Evolutionary conservation across 2,113 vertebrate genomes (phyloP), one percentile per base, ranked within the genome.

Genomic region (Lethenteron reissneri): DNA sequence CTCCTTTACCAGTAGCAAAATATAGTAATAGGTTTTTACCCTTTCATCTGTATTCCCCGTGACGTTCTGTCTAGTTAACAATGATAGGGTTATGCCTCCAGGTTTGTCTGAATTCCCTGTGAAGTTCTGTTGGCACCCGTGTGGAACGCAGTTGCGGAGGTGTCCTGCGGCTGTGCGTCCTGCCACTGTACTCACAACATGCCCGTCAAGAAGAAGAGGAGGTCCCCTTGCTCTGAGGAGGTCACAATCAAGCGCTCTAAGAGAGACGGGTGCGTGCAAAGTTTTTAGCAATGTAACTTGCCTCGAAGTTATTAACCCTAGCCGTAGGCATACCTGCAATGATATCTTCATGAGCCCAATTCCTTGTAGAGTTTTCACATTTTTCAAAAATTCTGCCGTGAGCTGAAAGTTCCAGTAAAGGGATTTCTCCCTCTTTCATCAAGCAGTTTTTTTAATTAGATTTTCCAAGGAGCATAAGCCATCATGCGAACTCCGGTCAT

Each of bases 181-280:
- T 68, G 11, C 25, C n/a, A 68, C 64, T 68, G 64, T 25, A 10
- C 25, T n/a, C 64, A 68, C 64, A 68, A n/a, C n/a, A 68, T 68
- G 64, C 64, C 64, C 25, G 64, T 68, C n/a, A 68, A 68, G 64
- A 68, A 68, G 64, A 68, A 68, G 64, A 68, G 64, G 25, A 68
- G 64, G 64, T 68, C 64, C n/a, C 64, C 64, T 17, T 68, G n/a
- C 25, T n/a, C n/a, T 11, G 64, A 68, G 11, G 64, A 68, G 8
- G 10, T 17, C 25, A n/a, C 64, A n/a, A 68, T 68, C 64, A 68
- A 68, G 64, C 64, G 64, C n/a, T 68, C 64, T 17, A 68, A 68
- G 25, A 68, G 64, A 25, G n/a, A 25, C 25, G 9, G 8, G n/a
- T 17, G 25, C 10, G n/a, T 68, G n/a, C 25, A n/a, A 68, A n/a